Percentiles rank a stretch among this genome's conserved stretches.
Evolutionary conservation across 2,888 invertebrate species (phyloP).

Genomic region (Drosophila melanosoma): DNA sequence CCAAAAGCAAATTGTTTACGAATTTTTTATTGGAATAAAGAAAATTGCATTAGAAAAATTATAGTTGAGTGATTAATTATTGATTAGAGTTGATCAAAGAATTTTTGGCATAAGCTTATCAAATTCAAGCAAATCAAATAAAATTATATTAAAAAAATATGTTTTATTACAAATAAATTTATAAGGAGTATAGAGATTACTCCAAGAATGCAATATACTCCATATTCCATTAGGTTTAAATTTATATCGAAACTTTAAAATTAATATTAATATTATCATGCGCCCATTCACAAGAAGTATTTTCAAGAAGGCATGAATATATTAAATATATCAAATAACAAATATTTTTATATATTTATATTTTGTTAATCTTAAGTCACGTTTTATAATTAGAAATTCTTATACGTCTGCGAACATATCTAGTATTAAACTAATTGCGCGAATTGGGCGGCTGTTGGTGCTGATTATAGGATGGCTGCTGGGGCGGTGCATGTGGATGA

Average conservation of each 20-base stretch:
- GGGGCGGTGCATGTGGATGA: conserved; percentile 30
- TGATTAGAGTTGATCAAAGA: neutral
- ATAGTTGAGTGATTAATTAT: neutral
- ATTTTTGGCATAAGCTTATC: neutral
- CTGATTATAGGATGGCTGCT: conserved; percentile 26
- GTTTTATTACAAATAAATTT: neutral
- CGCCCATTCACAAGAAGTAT: neutral
- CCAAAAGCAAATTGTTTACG: conserved; percentile 44
- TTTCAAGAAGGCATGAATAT: neutral
- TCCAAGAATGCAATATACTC: neutral
- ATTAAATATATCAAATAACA: neutral
- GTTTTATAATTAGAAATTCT: neutral
- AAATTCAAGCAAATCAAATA: neutral
- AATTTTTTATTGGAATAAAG: conserved; percentile 59
- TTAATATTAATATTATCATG: neutral
- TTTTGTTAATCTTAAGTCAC: neutral
- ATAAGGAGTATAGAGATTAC: neutral
- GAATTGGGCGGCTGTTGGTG: conserved; percentile 42
- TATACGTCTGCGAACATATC: neutral
- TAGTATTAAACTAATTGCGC: conserved; percentile 14
- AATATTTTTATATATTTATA: neutral
- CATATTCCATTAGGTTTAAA: neutral
- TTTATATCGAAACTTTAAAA: neutral
- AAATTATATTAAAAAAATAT: neutral
- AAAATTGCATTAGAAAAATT: conserved; percentile 6